Base-by-base conservation (phyloP, 2,888 invertebrate species). In the Dicyrtoma fusca region DNA sequence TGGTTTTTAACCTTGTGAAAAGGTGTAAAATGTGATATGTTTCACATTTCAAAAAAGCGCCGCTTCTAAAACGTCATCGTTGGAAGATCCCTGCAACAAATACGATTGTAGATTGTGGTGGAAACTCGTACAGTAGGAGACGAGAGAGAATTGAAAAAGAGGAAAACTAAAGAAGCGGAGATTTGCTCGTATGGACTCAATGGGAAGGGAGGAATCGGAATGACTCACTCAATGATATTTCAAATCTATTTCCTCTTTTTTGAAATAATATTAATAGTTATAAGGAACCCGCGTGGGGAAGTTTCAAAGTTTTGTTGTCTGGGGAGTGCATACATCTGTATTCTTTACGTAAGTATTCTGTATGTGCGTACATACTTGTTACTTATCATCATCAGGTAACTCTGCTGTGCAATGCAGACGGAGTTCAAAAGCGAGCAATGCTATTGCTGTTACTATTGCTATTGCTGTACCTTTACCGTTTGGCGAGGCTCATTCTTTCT, bases 181-280 rank as follows among this genome's bases (percentile, higher is more conserved):
- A 68, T 53, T 68, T 68, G 55, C 44, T 57, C 21, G 26, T 42
- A 17, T 44, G 25, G 61, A 45, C 47, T 64, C 47, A 64, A 49
- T 47, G 64, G n/a, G 25, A 49, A 23, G 45, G 64, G 25, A 47
- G 47, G 49, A 45, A 49, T 23, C n/a, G 64, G 49, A 49, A 45
- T 17, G 64, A 25, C 23, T 17, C 21, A 65, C 34, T 55, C 42
- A 68, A 64, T 64, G 47, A 47, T 64, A 68, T 68, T 51, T 68
- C 21, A 68, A 68, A 68, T 68, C 66, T 68, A 68, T 68, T 68
- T 68, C 66, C 66, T 59, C 63, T 21, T 49, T 63, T 61, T 61
- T 61, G 34, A 61, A 61, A 61, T 34, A 34, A 61, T 61, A 42
- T 59, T 49, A 49, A n/a, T n/a, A 17, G 49, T 49, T 49, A 49